Conservation (phyloP, 1,140 invertebrate species). For the Aphelinus certus region DNA sequence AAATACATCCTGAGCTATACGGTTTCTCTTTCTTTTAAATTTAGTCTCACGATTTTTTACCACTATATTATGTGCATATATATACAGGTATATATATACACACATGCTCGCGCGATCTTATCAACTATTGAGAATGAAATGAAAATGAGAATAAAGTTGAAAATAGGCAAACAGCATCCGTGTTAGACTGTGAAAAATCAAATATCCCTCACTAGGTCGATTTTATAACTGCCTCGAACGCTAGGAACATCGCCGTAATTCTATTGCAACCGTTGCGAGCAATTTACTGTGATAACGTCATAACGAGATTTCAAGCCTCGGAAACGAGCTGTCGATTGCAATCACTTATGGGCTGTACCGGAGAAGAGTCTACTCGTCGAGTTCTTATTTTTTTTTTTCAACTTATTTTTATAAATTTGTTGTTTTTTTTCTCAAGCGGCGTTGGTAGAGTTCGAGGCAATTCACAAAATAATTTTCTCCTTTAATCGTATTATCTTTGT, state of each 20-base stretch:
- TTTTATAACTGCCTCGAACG: constrained; percentile 22
- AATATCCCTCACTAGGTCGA: constrained; percentile 29
- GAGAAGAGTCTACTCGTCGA: too few relatives aligned
- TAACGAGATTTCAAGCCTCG: too few relatives aligned
- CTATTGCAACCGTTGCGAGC: too few relatives aligned
- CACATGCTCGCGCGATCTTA: constrained; percentile 33
- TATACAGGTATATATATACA: too few relatives aligned
- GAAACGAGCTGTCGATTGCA: too few relatives aligned
- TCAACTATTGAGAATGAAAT: constrained; percentile 23
- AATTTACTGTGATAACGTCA: too few relatives aligned
- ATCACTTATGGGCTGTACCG: too few relatives aligned
- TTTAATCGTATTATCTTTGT: constrained; percentile 13
- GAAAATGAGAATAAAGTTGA: constrained; percentile 1
- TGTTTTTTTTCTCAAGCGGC: neutral
- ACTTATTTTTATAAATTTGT: too few relatives aligned
- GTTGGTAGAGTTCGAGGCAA: constrained; percentile 9
- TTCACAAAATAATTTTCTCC: neutral
- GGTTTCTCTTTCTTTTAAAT: constrained; percentile 12
- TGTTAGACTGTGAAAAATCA: constrained; percentile 29
- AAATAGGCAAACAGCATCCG: constrained; percentile 30
- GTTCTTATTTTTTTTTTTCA: too few relatives aligned
- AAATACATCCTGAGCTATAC: constrained; percentile 19
- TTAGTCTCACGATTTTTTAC: constrained; percentile 27
- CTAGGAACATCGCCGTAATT: neutral
- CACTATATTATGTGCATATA: neutral